Percentiles rank a stretch among this genome's conserved stretches.
These are phyloP conservation scores for Phymorhynchus buccinoides DNA, from an alignment of 1,140 invertebrate species.

Conservation along the genomic window DNA sequence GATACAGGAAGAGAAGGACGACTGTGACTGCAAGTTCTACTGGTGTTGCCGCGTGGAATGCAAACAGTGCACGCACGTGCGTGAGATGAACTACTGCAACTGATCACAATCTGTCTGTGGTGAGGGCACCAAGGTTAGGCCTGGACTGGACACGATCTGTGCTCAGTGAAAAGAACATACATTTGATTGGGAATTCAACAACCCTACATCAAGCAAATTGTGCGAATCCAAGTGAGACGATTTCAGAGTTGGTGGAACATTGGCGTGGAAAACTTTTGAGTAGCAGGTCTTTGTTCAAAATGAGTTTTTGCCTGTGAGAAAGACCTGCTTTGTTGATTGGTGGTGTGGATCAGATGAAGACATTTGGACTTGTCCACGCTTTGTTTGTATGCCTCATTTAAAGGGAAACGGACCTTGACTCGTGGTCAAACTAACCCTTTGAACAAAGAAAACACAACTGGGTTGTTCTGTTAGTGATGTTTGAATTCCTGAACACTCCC, in stretches of 20 bases:
- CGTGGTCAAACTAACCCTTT: too few relatives aligned
- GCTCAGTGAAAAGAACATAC: background rate
- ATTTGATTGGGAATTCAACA: background rate
- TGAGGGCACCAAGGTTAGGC: background rate
- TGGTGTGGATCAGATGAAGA: too few relatives aligned
- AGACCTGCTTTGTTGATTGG: too few relatives aligned
- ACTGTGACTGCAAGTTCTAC: slow-evolving; percentile 93
- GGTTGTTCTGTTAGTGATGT: background rate
- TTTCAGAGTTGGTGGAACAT: background rate
- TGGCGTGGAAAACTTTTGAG: background rate
- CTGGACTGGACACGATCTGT: background rate
- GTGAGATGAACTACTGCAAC: slow-evolving; percentile 90
- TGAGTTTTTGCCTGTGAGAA: too few relatives aligned
- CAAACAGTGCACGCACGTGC: slow-evolving; percentile 85
- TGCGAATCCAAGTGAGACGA: background rate
- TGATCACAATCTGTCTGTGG: slow-evolving; percentile 66
- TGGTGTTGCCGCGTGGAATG: slow-evolving; percentile 95
- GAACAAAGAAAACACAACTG: too few relatives aligned
- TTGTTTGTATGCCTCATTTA: too few relatives aligned
- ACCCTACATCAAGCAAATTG: background rate
- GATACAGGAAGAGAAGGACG: slow-evolving; percentile 87
- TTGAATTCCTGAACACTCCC: background rate
- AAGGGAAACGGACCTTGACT: too few relatives aligned
- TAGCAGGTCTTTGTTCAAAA: too few relatives aligned
- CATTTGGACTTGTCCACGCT: too few relatives aligned